These are phyloP conservation scores for Typhlomys cinereus DNA, from an alignment of 2,113 vertebrate species.

Conservation along the genomic window DNA sequence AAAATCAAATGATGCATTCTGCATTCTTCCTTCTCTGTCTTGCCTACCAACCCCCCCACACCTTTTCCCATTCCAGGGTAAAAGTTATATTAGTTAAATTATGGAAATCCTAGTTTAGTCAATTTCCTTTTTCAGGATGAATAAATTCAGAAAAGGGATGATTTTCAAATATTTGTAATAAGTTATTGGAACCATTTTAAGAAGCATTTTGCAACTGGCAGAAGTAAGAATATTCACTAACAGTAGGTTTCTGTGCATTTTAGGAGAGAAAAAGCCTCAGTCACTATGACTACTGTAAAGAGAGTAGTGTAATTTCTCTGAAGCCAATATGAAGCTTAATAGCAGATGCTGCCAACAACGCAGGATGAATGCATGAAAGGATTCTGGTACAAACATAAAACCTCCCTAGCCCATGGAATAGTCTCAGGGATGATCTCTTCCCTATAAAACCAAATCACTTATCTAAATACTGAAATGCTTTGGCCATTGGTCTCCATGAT, in stretches of 20 bases:
- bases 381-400: background rate
- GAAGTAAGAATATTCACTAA: background rate
- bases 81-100: background rate
- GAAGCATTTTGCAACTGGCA: background rate
- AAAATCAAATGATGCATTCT: background rate
- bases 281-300: background rate
- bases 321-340: background rate
- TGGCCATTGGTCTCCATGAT: background rate
- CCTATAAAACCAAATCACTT: background rate
- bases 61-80: background rate
- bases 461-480: background rate
- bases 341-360: background rate
- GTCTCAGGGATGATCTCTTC: background rate
- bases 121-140: background rate
- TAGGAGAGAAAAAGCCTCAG: background rate
- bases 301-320: background rate
- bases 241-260: background rate
- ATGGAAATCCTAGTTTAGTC: background rate
- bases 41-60: rapidly evolving
- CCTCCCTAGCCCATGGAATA: background rate
- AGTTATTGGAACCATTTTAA: background rate
- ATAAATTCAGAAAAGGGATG: background rate
- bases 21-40: background rate
- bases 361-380: background rate
- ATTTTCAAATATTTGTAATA: background rate